Evolutionary conservation across 2,888 invertebrate genomes (phyloP), one percentile per base, ranked within the genome.

Genomic region (Andricus curvator): DNA sequence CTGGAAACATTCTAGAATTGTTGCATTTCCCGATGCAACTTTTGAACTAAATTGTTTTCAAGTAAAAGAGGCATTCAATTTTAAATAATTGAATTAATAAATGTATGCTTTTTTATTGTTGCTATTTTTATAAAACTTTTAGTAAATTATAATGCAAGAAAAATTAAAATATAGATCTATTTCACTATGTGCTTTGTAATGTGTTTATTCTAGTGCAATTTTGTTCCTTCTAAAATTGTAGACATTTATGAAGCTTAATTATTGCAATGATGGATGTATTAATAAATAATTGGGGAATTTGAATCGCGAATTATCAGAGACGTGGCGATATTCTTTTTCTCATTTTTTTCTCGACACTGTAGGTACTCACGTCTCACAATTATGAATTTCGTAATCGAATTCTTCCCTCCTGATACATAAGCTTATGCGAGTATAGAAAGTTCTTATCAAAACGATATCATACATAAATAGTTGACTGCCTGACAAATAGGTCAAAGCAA

Each of bases 401-500:
- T 22, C 41, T 41, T 67, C 37, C 67, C 67, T 67, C 11, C 20
- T 44, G 22, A 25, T 68, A 41, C 22, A 25, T 48, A 44, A 44
- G 51, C 33, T 74, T 37, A 60, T 65, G 44, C 22, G 76, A 78
- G 70, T 66, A 78, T 62, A 67, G 82, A 79, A 65, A 60, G 51
- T 78, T 44, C 70, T 82, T 85, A 83, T 83, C 83, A 11, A 60
- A 29, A 67, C 65, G 78, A 81, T 83, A 80, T 83, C 79, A 60
- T 65, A 77, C 76, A 80, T 82, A 84, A 87, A 85, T 84, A 84
- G 66, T 84, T 79, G 77, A 33, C 64, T 68, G 79, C 66, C 80
- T 82, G 80, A 78, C 85, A 87, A 86, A 84, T 86, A 82, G 84
- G 85, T 86, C 87, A 82, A 70, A 80, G 78, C 80, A 85, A 86